Conservation (phyloP, 1,140 invertebrate genomes). For the Plectrocnemia conspersa region DNA sequence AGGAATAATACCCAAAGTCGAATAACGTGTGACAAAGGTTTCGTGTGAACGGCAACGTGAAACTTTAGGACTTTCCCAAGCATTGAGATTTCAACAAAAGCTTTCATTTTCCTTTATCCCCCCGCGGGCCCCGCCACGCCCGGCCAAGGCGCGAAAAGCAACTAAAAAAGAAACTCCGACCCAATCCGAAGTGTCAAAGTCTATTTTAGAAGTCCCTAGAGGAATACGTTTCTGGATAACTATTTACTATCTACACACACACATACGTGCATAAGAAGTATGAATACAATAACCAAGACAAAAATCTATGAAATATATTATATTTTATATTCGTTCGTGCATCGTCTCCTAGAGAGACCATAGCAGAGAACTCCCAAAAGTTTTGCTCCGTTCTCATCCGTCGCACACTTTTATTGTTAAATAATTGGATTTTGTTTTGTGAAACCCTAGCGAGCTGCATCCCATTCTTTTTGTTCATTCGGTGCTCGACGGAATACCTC, state of each 20-base stretch:
- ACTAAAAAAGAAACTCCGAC: conserved; percentile 31
- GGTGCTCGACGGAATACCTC: conserved; percentile 12
- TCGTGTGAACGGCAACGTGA: conserved; percentile 25
- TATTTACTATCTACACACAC: conserved; percentile 15
- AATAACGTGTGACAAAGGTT: conserved; percentile 21
- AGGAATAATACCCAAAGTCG: conserved; percentile 25
- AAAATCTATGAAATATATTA: too few species aligned
- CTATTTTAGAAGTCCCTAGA: conserved; percentile 34
- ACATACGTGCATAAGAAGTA: neutral
- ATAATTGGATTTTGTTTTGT: conserved; percentile 37
- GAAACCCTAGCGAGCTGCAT: conserved; percentile 22
- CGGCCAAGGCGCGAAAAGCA: conserved; percentile 1
- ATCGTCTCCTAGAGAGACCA: neutral
- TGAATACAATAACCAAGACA: neutral
- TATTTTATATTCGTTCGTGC: neutral
- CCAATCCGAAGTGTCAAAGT: conserved; percentile 36
- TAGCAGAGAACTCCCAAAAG: conserved; percentile 3
- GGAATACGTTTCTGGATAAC: conserved; percentile 29
- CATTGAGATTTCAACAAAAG: conserved; percentile 35
- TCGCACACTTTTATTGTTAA: conserved; percentile 36
- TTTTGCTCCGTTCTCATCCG: conserved; percentile 25
- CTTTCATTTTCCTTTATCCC: conserved; percentile 32
- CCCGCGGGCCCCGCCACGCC: neutral
- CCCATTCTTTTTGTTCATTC: conserved; percentile 1
- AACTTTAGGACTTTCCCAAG: conserved; percentile 31